These are phyloP conservation scores for Stenichneumon culpator DNA, from an alignment of 2,888 invertebrate species.

Conservation along the genomic window DNA sequence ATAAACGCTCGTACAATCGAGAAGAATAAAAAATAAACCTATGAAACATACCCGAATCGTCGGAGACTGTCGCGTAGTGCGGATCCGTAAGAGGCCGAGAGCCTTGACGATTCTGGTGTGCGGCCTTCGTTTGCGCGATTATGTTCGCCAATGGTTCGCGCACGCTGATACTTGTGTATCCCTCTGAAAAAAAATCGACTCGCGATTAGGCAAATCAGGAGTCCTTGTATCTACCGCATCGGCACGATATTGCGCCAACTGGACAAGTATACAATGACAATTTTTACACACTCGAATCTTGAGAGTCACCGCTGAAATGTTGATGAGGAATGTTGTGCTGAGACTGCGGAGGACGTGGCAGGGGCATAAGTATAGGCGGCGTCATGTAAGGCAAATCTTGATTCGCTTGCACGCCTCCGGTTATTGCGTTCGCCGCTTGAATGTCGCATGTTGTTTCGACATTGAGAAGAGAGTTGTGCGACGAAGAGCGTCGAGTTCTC, in stretches of 20 bases:
- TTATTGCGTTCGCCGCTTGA: constrained; percentile 95
- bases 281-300: constrained; percentile 91
- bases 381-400: constrained; percentile 96
- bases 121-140: constrained; percentile 88
- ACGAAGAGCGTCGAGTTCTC: constrained; percentile 86
- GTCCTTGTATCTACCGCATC: not conserved
- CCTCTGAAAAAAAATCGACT: constrained; percentile 88
- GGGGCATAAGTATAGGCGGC: constrained; percentile 88
- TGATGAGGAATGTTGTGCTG: constrained; percentile 85
- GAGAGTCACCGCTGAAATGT: constrained; percentile 96
- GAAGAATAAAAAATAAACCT: not conserved
- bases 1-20: not conserved
- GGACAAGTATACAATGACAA: not conserved
- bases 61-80: constrained; percentile 96
- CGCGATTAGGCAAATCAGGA: not conserved
- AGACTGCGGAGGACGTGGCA: constrained; percentile 78
- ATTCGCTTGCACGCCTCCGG: constrained; percentile 94
- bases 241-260: not conserved
- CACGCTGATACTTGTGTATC: constrained; percentile 96
- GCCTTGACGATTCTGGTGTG: constrained; percentile 82
- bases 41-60: constrained; percentile 91
- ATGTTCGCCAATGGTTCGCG: constrained; percentile 94
- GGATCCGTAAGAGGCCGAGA: constrained; percentile 86
- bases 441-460: constrained; percentile 84
- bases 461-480: constrained; percentile 84